Evolutionary conservation across 2,888 invertebrate genomes (phyloP).

Genomic region (Onthophagus sagittarius): DNA sequence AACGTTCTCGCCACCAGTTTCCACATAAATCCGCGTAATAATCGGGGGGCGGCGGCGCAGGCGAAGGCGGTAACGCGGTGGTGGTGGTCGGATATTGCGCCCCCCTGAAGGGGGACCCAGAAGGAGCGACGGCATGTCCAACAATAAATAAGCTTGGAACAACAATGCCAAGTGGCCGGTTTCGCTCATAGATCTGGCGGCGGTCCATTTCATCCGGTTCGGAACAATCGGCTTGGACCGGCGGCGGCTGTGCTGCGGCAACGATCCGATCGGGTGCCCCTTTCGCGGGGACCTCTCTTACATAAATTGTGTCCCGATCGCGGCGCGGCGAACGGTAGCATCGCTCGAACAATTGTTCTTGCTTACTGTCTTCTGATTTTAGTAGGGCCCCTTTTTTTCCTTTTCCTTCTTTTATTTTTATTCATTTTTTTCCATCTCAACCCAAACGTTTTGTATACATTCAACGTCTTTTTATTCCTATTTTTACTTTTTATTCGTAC

Average conservation of each 20-base stretch:
- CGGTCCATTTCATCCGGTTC: conserved; percentile 32
- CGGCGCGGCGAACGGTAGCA: conserved; percentile 45
- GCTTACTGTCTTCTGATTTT: conserved; percentile 44
- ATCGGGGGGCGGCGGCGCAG: conserved; percentile 1
- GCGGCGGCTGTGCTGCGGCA: conserved; percentile 25
- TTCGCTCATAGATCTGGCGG: conserved; percentile 43
- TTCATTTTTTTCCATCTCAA: neutral
- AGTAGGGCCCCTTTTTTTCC: conserved; percentile 43
- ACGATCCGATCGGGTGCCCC: conserved; percentile 33
- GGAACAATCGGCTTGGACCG: conserved; percentile 33
- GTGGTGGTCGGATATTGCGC: neutral
- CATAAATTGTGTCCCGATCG: conserved; percentile 45
- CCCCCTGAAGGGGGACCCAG: neutral
- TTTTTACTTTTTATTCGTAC: neutral
- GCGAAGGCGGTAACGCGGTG: neutral
- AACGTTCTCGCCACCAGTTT: conserved; percentile 2
- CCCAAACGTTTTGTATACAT: neutral
- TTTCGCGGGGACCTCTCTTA: conserved; percentile 30
- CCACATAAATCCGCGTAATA: conserved; percentile 9
- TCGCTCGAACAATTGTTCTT: conserved; percentile 49
- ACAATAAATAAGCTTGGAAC: conserved; percentile 48
- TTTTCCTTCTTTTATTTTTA: conserved; percentile 24
- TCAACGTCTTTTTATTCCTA: neutral
- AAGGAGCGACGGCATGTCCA: conserved; percentile 32
- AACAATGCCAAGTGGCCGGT: conserved; percentile 47